Evolutionary conservation across 1,140 invertebrate species (phyloP).

Genomic region (Mya arenaria): DNA sequence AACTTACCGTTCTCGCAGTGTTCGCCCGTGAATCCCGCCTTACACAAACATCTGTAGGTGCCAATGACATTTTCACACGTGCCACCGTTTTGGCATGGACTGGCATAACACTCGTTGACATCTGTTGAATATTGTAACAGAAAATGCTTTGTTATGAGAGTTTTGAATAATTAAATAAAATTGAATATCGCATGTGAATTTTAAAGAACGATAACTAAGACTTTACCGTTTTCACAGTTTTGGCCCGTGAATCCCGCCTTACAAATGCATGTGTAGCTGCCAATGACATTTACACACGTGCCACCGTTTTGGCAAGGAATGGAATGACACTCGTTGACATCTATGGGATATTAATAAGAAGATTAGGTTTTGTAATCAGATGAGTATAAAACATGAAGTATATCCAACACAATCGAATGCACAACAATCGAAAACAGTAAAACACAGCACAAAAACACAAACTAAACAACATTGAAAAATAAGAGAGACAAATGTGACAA

Average conservation of each 20-base stretch:
- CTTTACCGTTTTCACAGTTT: conserved; percentile 37
- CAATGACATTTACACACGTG: conserved; percentile 44
- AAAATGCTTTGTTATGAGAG: no score
- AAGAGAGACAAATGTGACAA: no score
- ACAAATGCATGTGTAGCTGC: conserved; percentile 87
- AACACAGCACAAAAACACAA: background rate
- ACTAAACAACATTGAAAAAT: no score
- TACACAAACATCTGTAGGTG: conserved; percentile 2
- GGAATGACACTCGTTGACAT: conserved; percentile 41
- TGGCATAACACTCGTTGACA: background rate
- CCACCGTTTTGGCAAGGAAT: conserved; percentile 58
- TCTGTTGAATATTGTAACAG: no score
- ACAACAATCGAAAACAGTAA: background rate
- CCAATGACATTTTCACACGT: background rate
- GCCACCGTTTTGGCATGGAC: conserved; percentile 14
- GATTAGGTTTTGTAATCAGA: no score
- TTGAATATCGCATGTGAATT: no score
- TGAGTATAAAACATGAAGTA: no score
- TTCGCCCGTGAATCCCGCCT: background rate
- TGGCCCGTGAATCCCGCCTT: conserved; percentile 83
- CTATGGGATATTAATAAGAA: no score
- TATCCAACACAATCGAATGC: no score
- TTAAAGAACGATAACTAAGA: no score
- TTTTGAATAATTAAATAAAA: no score
- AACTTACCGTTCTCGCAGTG: conserved; percentile 11